These are phyloP conservation scores for Philypnodon macrostomus DNA, from an alignment of 2,797 vertebrate genomes.

Conservation along the genomic window DNA sequence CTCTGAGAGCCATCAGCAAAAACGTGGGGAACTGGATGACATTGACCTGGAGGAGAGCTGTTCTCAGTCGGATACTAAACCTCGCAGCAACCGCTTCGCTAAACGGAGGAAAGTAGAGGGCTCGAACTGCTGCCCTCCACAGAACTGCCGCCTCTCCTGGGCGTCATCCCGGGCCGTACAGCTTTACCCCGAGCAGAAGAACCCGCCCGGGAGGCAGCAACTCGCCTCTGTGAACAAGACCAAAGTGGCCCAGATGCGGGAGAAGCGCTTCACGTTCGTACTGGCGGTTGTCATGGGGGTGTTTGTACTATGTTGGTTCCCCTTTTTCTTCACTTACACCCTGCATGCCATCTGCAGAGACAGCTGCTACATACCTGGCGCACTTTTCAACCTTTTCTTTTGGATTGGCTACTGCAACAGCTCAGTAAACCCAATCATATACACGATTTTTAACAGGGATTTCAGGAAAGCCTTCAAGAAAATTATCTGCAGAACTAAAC, in stretches of 20 bases:
- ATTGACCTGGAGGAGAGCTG: constrained; percentile 84
- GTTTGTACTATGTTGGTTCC: constrained; percentile 84
- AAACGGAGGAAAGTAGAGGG: constrained; percentile 75
- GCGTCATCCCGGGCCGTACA: constrained; percentile 70
- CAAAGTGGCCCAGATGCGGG: constrained; percentile 81
- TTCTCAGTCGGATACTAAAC: constrained; percentile 68
- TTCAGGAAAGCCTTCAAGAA: constrained; percentile 84
- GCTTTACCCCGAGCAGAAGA: constrained; percentile 65
- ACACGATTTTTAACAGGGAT: constrained; percentile 84
- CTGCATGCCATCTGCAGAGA: constrained; percentile 79
- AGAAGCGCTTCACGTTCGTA: constrained; percentile 83
- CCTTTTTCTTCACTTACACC: constrained; percentile 85
- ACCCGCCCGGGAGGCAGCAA: constrained; percentile 45
- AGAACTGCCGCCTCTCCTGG: constrained; percentile 76
- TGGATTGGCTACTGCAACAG: constrained; percentile 87
- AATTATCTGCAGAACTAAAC: constrained; percentile 76
- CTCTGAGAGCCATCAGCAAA: constrained; percentile 67
- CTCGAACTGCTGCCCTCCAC: constrained; percentile 69
- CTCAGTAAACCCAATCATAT: constrained; percentile 83
- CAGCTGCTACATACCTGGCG: constrained; percentile 75
- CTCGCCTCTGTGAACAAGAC: constrained; percentile 73
- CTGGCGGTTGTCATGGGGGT: constrained; percentile 83
- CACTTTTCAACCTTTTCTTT: constrained; percentile 82
- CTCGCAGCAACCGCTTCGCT: constrained; percentile 68
- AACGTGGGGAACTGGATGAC: constrained; percentile 79